Evolutionary conservation across 2,888 invertebrate genomes (phyloP), one percentile per base, ranked within the genome.

Genomic region (Hypercompe scribonia): DNA sequence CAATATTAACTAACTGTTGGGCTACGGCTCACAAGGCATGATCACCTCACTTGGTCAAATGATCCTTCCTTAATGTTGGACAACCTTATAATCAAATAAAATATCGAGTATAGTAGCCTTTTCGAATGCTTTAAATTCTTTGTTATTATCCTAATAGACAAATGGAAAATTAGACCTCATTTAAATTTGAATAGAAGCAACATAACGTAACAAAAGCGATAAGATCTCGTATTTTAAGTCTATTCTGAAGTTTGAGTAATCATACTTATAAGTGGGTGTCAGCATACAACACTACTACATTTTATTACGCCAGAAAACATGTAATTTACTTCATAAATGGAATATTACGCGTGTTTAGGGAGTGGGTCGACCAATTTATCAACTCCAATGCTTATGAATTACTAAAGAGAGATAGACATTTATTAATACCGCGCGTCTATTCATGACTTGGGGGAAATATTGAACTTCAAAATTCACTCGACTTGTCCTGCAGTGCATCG

Each of bases 11-110:
- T n/a, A n/a, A n/a, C n/a, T n/a, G n/a, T n/a, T n/a, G n/a, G n/a
- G n/a, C n/a, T n/a, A n/a, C n/a, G n/a, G n/a, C n/a, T n/a, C n/a
- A n/a, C n/a, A n/a, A n/a, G n/a, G n/a, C n/a, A n/a, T n/a, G n/a
- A n/a, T n/a, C n/a, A n/a, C n/a, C n/a, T n/a, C n/a, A n/a, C n/a
- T n/a, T n/a, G n/a, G n/a, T n/a, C n/a, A n/a, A n/a, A n/a, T n/a
- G n/a, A n/a, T n/a, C n/a, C n/a, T n/a, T n/a, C n/a, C n/a, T n/a
- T n/a, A n/a, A n/a, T n/a, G n/a, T n/a, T n/a, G n/a, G n/a, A n/a
- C n/a, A n/a, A n/a, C n/a, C n/a, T 73, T 78, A 77, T 88, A 89
- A 90, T 90, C 87, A 81, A 84, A 89, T 90, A 90, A 90, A 87
- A 81, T 82, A 83, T 80, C 83, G 80, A 86, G 61, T 31, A 13